Conservation (phyloP, 2,888 invertebrate species). For the Alentia gelatinosa region DNA sequence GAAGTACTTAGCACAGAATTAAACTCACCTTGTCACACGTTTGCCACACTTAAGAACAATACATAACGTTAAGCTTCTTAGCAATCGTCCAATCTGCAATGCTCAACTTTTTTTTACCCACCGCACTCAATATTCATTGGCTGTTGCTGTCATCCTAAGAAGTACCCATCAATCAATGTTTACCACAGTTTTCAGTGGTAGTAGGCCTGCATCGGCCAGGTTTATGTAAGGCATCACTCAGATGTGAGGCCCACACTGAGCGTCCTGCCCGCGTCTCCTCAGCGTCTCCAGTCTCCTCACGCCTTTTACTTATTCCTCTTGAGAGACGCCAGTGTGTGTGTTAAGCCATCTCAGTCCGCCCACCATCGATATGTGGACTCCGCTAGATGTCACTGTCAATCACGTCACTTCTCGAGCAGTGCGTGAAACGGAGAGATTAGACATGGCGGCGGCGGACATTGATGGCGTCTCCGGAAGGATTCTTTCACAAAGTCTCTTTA, state of each 20-base stretch:
- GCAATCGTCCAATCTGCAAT: not conserved
- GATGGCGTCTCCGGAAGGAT: not conserved
- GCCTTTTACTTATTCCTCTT: not conserved
- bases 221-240: not conserved
- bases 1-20: too few species aligned
- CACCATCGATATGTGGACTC: not conserved
- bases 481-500: slow-evolving; percentile 2
- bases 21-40: too few species aligned
- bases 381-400: slow-evolving; percentile 17
- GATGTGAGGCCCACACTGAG: not conserved
- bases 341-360: not conserved
- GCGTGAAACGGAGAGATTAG: not conserved
- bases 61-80: not conserved
- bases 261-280: too few species aligned
- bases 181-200: not conserved
- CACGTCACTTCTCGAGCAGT: not conserved
- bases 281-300: not conserved
- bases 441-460: not conserved
- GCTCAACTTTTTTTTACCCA: not conserved
- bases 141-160: not conserved
- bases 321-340: not conserved
- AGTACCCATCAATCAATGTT: not conserved
- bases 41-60: not conserved
- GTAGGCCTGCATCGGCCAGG: not conserved
- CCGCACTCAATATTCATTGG: not conserved